phyloP scores from a whole-genome alignment of 2,113 vertebrate genomes.

The Antigone vipio region DNA sequence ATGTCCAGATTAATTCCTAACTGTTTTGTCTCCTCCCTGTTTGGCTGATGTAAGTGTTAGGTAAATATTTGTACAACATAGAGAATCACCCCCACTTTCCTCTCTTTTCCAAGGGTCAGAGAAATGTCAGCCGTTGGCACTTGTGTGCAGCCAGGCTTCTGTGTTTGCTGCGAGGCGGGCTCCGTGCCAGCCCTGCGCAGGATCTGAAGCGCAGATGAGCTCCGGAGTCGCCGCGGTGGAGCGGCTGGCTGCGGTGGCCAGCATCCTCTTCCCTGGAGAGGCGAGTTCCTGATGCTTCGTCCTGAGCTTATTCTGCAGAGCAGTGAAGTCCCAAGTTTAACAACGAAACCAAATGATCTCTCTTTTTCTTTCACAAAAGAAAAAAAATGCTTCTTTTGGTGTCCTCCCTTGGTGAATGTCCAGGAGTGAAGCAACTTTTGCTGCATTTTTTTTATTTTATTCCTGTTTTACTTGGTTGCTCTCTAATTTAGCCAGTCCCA shows the following conservation, averaged over 20 bases:
- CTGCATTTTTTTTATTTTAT: not conserved
- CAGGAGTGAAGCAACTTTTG: not conserved
- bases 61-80: conserved; percentile 47
- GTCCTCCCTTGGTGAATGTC: not conserved
- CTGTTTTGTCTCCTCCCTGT: not conserved
- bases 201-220: accelerated
- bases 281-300: accelerated
- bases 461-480: not conserved
- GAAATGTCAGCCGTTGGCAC: not conserved
- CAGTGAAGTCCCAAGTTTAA: not conserved
- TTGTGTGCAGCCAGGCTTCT: not conserved
- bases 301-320: not conserved
- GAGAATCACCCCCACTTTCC: conserved; percentile 8
- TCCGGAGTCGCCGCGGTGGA: accelerated
- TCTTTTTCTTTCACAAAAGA: not conserved
- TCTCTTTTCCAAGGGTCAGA: conserved; percentile 21
- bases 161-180: not conserved
- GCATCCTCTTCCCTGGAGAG: not conserved
- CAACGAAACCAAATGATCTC: not conserved
- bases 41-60: not conserved
- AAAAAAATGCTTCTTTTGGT: not conserved
- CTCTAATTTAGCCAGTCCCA: not conserved
- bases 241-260: not conserved
- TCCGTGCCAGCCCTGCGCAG: accelerated
- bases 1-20: not conserved